Evolutionary conservation across 2,797 vertebrate species (phyloP).

Genomic region (Tamandua tetradactyla): DNA sequence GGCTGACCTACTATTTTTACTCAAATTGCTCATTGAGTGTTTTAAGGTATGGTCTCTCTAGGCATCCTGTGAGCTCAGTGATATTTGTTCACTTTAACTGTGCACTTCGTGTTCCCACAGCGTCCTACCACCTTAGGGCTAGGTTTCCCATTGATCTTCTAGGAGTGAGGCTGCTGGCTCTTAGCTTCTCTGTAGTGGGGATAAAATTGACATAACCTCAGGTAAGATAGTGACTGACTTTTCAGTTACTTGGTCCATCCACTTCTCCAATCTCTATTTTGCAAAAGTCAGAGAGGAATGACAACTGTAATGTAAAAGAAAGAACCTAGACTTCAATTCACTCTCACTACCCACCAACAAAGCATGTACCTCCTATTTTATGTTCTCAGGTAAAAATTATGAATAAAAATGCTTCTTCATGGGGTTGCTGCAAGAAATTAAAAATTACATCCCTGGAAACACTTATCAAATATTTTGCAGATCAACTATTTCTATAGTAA

Average conservation of each 20-base stretch:
- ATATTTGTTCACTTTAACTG: background rate
- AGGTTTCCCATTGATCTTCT: background rate
- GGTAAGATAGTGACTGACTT: background rate
- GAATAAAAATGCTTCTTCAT: slow-evolving; percentile 1
- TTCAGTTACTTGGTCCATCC: background rate
- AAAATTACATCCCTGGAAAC: background rate
- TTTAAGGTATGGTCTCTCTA: background rate
- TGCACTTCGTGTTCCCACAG: too few species aligned
- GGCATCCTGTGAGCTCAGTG: background rate
- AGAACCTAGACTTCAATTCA: background rate
- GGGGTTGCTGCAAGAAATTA: background rate
- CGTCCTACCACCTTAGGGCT: background rate
- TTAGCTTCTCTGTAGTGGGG: background rate
- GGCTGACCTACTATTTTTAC: background rate
- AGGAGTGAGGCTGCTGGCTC: background rate
- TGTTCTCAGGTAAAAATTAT: background rate
- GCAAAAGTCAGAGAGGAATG: background rate
- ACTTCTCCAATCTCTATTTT: too few species aligned
- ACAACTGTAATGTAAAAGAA: background rate
- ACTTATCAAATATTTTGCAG: background rate
- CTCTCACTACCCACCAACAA: background rate
- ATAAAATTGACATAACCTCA: background rate
- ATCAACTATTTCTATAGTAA: background rate
- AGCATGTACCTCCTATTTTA: background rate
- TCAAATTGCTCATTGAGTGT: background rate